Base-by-base conservation (phyloP, 2,113 vertebrate species). In the Craseonycteris thonglongyai region DNA sequence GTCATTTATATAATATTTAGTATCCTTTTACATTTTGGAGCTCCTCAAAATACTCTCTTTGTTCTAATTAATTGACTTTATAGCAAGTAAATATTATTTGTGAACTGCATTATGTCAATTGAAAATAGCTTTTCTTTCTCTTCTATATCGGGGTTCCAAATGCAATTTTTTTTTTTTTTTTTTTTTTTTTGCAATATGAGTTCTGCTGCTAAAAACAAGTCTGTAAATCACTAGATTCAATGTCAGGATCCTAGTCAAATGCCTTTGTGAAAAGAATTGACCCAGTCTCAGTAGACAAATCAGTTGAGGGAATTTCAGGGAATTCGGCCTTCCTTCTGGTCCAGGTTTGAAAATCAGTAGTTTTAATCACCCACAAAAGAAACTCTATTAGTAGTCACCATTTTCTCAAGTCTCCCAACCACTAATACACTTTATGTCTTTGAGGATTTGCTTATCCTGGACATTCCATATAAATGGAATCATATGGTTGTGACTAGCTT, bases 71-170 rank as follows among this genome's bases (percentile, higher is more conserved):
- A 65, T 19, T 83, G 24, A 61, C 24, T 89, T 93, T 66, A 33
- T 76, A 75, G 28, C 47, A 87, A 38, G 40, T 93, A 65, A 79
- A 72, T 85, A 59, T 47, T 69, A n/a, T 81, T 40, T 86, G 28
- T 56, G 59, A 82, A 89, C 33, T 56, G 1, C 22, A 66, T 86
- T 81, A 65, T 72, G 26, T 45, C 72, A 40, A 58, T 38, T 28
- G 45, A 87, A 94, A 93, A 63, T 80, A 63, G 11, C 7, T 90
- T 89, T 83, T 91, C 76, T 89, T 89, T 83, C 11, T 66, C 45
- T 26, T 68, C 16, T 26, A 76, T 33, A 33, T 18, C 88, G n/a
- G 33, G 7, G 13, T 42, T 18, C 49, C 71, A 71, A 80, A 51
- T 87, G 7, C 15, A 96, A 13, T 61, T 54, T 58, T n/a, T n/a